Conservation (phyloP, 2,113 vertebrate genomes). For the Cynoglossus semilaevis region DNA sequence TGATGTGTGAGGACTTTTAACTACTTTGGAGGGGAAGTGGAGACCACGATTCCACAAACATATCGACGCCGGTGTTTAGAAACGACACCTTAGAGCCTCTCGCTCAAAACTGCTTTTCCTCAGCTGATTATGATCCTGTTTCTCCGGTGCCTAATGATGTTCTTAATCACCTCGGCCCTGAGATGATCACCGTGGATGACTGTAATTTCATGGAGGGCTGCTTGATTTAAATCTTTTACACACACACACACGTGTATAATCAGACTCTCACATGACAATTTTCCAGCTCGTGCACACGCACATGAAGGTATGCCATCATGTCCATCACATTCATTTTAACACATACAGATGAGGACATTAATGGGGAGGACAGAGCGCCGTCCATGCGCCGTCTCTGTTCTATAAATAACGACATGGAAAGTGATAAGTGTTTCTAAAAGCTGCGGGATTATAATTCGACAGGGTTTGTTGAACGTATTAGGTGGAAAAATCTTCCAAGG, state of each 20-base stretch:
- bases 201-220: constrained; percentile 29
- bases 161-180: constrained; percentile 39
- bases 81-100: constrained; percentile 39
- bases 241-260: background rate
- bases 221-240: constrained; percentile 11
- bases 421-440: constrained; percentile 59
- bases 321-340: constrained; percentile 7
- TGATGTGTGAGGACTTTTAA: constrained; percentile 50
- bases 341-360: constrained; percentile 4
- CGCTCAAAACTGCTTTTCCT: constrained; percentile 28
- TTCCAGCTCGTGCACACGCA: background rate
- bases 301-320: background rate
- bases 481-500: constrained; percentile 53
- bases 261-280: constrained; percentile 3
- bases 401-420: constrained; percentile 54
- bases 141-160: constrained; percentile 32
- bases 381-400: constrained; percentile 21
- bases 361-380: background rate
- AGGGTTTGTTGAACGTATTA: constrained; percentile 61
- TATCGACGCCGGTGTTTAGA: constrained; percentile 15
- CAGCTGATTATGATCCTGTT: constrained; percentile 32
- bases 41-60: constrained; percentile 27
- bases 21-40: constrained; percentile 1
- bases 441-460: constrained; percentile 59
- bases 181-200: constrained; percentile 35